A percentile compares a stretch with the other conserved stretches of the same genome.
phyloP scores from a whole-genome alignment of 2,797 vertebrate species.

The Masticophis lateralis region DNA sequence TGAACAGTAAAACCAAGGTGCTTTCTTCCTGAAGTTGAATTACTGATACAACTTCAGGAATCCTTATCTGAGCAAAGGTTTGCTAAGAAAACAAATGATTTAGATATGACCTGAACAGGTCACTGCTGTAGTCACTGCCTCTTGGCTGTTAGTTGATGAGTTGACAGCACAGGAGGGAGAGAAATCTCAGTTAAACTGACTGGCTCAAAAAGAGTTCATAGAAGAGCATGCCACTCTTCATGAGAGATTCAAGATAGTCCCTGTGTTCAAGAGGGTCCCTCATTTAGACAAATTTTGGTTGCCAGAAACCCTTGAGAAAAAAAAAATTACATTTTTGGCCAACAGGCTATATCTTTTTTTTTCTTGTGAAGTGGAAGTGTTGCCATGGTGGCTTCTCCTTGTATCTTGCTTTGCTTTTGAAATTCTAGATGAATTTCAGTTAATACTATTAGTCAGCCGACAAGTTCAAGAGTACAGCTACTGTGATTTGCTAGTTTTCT shows the following conservation, averaged over 20 bases:
- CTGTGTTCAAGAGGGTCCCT: neutral
- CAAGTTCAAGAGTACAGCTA: neutral
- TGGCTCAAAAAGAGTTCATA: neutral
- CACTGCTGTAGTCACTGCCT: constrained; percentile 1
- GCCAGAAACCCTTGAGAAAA: constrained; percentile 46
- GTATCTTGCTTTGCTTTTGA: constrained; percentile 10
- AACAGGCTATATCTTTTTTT: constrained; percentile 33
- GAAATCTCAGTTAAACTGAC: neutral
- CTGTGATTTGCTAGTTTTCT: neutral
- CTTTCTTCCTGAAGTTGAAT: neutral
- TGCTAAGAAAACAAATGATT: neutral
- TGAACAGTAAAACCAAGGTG: neutral
- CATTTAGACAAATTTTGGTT: neutral
- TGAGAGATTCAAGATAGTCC: neutral
- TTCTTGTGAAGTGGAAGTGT: constrained; percentile 27
- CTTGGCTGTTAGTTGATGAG: neutral
- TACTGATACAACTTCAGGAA: neutral
- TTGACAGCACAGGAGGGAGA: neutral
- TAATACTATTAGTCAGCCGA: neutral
- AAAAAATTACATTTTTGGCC: constrained; percentile 49
- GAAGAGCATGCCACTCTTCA: neutral
- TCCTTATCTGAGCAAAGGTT: neutral
- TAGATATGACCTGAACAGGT: constrained; percentile 33
- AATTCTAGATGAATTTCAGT: constrained; percentile 44
- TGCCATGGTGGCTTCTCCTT: constrained; percentile 47